Percentiles rank a stretch among this genome's conserved stretches.
Conservation (phyloP, 2,113 vertebrate species). For the Hypanus sabinus region DNA sequence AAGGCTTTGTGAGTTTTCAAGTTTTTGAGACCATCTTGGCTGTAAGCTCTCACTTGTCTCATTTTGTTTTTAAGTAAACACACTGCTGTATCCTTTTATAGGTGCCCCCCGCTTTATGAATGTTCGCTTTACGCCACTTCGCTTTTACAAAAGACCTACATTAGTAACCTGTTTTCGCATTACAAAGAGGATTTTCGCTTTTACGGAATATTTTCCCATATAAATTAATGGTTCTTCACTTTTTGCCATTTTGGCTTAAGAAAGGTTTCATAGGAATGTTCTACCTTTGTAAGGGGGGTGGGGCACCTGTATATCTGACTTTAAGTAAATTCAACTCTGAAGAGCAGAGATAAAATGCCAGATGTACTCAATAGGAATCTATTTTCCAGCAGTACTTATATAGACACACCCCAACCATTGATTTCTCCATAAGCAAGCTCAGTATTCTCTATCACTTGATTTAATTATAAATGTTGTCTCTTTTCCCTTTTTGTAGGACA, state of each 20-base stretch:
- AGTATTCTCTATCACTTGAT: background rate
- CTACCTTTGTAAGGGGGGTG: no score
- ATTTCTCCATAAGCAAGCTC: background rate
- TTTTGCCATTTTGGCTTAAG: no score
- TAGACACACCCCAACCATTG: background rate
- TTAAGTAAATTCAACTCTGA: background rate
- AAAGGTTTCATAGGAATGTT: no score
- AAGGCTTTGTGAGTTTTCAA: no score
- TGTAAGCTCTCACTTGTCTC: background rate
- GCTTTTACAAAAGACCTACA: no score
- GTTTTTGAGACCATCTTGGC: no score
- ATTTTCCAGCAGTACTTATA: background rate
- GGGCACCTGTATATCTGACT: background rate
- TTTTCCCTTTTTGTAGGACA: constrained; percentile 69
- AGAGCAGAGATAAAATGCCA: background rate
- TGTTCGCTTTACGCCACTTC: no score
- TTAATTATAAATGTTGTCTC: constrained; percentile 42
- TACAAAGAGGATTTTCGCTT: no score
- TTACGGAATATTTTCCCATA: no score
- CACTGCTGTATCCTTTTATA: background rate
- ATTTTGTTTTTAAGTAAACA: background rate
- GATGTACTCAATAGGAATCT: background rate
- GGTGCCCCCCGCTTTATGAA: no score
- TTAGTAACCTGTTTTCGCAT: no score
- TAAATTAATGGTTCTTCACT: no score